These are phyloP conservation scores for Lophotis ruficrista DNA, from an alignment of 2,113 vertebrate species.

Conservation along the genomic window DNA sequence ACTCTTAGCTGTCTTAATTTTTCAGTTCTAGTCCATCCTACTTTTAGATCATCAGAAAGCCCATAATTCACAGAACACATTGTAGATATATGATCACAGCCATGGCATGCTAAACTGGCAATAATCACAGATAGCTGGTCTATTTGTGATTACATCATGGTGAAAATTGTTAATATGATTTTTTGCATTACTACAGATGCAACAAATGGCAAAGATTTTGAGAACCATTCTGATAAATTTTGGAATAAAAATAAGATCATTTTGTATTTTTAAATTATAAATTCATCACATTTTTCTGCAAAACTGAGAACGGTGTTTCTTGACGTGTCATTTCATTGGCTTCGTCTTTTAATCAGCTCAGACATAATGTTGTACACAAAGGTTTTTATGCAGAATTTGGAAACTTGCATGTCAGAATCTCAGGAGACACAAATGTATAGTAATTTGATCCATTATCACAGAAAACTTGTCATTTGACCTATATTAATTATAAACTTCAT, in stretches of 20 bases:
- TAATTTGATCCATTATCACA: background rate
- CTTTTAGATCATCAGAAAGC: background rate
- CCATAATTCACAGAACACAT: background rate
- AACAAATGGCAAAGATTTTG: background rate
- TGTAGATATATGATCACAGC: background rate
- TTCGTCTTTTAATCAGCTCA: background rate
- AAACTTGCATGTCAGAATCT: background rate
- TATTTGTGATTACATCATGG: background rate
- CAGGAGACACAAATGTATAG: background rate
- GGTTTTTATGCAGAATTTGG: background rate
- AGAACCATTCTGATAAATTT: background rate
- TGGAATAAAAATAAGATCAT: background rate
- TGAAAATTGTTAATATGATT: background rate
- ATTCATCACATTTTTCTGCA: background rate
- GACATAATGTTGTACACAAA: background rate
- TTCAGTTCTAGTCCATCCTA: background rate
- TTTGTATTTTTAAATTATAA: background rate
- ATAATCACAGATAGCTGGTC: background rate
- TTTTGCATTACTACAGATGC: background rate
- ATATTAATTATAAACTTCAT: background rate
- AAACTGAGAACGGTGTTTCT: background rate
- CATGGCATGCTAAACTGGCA: background rate
- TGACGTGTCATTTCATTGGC: background rate
- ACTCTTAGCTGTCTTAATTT: background rate
- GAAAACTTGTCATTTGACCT: slow-evolving; percentile 4